A percentile compares a stretch with the other conserved stretches of the same genome.
Conservation (phyloP, 2,888 invertebrate genomes). For the Cantharis lateralis region DNA sequence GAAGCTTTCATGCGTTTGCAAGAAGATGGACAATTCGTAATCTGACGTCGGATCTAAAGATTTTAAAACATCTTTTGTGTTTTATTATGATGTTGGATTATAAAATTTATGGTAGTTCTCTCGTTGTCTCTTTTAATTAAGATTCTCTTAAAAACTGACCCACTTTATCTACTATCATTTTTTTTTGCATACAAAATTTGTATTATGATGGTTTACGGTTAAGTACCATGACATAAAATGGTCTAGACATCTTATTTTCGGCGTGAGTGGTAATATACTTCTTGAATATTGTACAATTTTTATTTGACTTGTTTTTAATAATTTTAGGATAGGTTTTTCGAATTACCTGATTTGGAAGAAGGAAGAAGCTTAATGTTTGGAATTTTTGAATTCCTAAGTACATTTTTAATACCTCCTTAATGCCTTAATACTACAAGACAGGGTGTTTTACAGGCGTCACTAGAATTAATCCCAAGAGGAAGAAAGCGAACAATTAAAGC, state of each 20-base stretch:
- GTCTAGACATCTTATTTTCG: not conserved
- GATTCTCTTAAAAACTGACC: not conserved
- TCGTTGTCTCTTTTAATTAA: not conserved
- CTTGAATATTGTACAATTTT: not conserved
- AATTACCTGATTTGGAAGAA: not conserved
- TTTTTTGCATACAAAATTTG: not conserved
- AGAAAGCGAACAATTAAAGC: not conserved
- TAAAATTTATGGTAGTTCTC: not conserved
- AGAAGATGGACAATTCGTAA: slow-evolving; percentile 9
- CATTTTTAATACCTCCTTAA: not conserved
- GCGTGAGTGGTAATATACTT: not conserved
- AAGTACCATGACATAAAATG: not conserved
- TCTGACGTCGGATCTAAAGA: slow-evolving; percentile 19
- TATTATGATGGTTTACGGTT: not conserved
- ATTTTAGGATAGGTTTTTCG: not conserved
- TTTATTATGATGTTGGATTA: slow-evolving; percentile 12
- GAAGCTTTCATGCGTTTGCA: slow-evolving; percentile 10
- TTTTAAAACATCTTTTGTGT: slow-evolving; percentile 17
- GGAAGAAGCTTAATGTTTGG: not conserved
- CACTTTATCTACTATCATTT: not conserved
- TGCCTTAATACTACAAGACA: not conserved
- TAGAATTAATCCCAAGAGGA: not conserved
- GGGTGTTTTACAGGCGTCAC: not conserved
- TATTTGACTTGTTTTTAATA: not conserved
- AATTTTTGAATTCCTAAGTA: not conserved